phyloP scores from a whole-genome alignment of 2,113 vertebrate species.

The Paralichthys olivaceus region DNA sequence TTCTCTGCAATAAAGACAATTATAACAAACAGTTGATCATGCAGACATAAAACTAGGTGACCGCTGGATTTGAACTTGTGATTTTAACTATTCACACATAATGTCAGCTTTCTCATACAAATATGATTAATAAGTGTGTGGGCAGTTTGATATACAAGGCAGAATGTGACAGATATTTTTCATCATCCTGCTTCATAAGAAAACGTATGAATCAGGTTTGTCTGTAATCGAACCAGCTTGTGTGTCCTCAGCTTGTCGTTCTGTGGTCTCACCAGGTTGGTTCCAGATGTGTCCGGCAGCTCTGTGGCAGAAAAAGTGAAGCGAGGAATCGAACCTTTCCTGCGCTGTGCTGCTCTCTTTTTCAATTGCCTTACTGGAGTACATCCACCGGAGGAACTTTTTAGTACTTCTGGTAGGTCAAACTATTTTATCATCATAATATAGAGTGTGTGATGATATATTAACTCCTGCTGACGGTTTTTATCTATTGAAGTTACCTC shows the following conservation, averaged over 20 bases:
- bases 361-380: conserved; percentile 95
- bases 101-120: no score
- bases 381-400: conserved; percentile 92
- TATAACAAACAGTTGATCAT: no score
- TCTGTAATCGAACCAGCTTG: background rate
- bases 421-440: background rate
- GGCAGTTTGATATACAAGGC: background rate
- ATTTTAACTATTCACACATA: no score
- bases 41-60: no score
- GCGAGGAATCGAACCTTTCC: conserved; percentile 89
- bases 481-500: conserved; percentile 81
- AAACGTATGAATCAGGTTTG: background rate
- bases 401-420: conserved; percentile 69
- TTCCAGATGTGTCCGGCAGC: conserved; percentile 84
- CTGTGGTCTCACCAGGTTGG: conserved; percentile 69
- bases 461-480: conserved; percentile 7
- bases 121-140: no score
- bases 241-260: conserved; percentile 9
- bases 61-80: no score
- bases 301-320: conserved; percentile 88
- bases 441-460: background rate
- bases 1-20: no score
- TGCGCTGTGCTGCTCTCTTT: conserved; percentile 93
- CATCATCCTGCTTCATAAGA: background rate
- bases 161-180: no score